Base-by-base conservation (phyloP, 2,797 vertebrate genomes). In the Coregonus sp. region DNA sequence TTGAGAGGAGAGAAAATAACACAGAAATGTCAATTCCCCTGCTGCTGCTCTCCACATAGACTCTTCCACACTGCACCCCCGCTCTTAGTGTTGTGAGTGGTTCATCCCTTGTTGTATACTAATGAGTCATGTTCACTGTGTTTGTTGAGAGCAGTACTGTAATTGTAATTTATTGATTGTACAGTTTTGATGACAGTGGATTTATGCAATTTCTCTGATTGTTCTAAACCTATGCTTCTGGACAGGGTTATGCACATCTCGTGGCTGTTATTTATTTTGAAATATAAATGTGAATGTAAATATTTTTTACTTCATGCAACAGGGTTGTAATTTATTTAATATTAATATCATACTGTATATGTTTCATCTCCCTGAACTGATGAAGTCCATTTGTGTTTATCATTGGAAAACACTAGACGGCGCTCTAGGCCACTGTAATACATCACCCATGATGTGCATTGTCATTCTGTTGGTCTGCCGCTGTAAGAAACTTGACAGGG, bases 91-190 rank as follows among this genome's bases (percentile, higher is more conserved):
- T 88, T 72, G 87, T 89, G 86, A 90, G 86, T 76, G 87, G 81
- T 89, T 88, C 84, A 75, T 89, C 75, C 81, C 88, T 90, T 88
- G 88, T 87, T 90, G 91, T 91, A 87, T 91, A 87, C 80, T 89
- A 73, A 37, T 69, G 81, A 85, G 86, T 91, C 81, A 86, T 89
- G 66, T 78, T 86, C 89, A 87, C 87, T 81, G 87, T 89, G 88
- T 59, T 72, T 71, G 25, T 50, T 71, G 70, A 59, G 31, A 54
- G 20, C 9, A 72, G 51, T 31, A 29, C 15, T 29, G 88, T 90
- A 83, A 91, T 91, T 90, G 88, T 90, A 83, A 91, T 92, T 90
- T 91, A 90, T 91, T 92, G 91, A 92, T 90, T 92, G 89, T 91
- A 92, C 88, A 90, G 88, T 91, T 90, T 91, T 86, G 79, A 89